Evolutionary conservation across 2,113 vertebrate species (phyloP), one percentile per base, ranked within the genome.

Genomic region (Chloroceryle aenea): DNA sequence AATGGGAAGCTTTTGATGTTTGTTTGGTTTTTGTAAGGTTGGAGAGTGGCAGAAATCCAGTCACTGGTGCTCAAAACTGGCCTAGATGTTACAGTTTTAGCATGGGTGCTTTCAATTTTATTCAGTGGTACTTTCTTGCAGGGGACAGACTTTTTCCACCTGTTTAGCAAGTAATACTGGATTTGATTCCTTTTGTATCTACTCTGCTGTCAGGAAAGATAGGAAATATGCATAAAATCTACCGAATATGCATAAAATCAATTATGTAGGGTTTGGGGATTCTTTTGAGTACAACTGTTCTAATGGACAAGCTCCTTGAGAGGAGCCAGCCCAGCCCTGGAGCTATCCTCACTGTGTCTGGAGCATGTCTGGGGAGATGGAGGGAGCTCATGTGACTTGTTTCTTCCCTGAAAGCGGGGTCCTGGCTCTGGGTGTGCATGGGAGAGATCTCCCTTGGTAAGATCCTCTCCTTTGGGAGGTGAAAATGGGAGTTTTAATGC

Each of bases 221-320:
- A 68, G 83, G 80, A 89, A 95, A 86, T 81, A 74, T 23, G 75
- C 68, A n/a, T 69, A 89, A 93, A 93, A 89, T 64, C 66, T 69
- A 50, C 53, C n/a, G 40, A 89, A 87, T 86, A 89, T 56, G 91
- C 62, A 47, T 77, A 84, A 89, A 92, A 96, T 89, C 69, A 71
- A 29, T 94, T 92, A 36, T 22, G 8, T 22, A 55, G 58, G 40
- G 67, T 21, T 85, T 90, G 68, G 27, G 30, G 36, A 58, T 87
- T 76, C 79, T 77, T 88, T 59, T 32, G 78, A 81, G 42, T 29
- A n/a, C 1, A 4, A 78, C 50, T 80, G 67, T 18, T 87, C 30
- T 55, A 42, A 62, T 17, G 59, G 34, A 40, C 12, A 6, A 82
- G 66, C 45, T 85, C 40, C n/a, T 29, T 42, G 20, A 36, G 56